Base-by-base conservation (phyloP, 64 coral and sea anemone genomes). In the Pocillopora verrucosa region DNA sequence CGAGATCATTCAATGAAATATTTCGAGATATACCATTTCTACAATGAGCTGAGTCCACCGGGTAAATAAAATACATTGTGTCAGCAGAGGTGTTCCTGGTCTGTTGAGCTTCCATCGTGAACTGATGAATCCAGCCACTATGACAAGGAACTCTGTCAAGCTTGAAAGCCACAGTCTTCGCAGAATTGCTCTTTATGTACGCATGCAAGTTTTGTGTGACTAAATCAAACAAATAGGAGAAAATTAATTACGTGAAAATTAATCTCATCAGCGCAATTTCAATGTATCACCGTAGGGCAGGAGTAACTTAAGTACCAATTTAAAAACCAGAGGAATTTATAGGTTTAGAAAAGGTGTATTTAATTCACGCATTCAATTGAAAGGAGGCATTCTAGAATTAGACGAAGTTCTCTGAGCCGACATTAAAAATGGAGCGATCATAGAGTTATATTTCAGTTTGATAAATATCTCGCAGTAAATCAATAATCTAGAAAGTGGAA, bases 51-150 rank as follows among this genome's bases (percentile, higher is more conserved):
- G 65, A 73, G 58, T 65, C 73, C 74, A 34, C 35, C 14, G 89
- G 81, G 30, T 92, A 92, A 22, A 69, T 37, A 58, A 92, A 92
- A 61, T 92, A 92, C 35, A 92, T 34, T 34, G 61, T 74, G 58
- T 92, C 90, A 30, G 25, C n/a, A 3, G 79, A 72, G 19, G 30
- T 77, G 24, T 38, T 79, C 16, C 56, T 78, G 1, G 83, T 87
- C 79, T 92, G 90, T 2, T 73, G 56, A 38, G 83, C 83, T 51
- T 68, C 60, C 34, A 92, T 25, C 7, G 90, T 77, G 58, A 92
- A 92, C 26, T 92, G 82, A 73, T 92, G 67, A 58, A 87, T 67
- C 90, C 90, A 92, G 15, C 56, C 79, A 83, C 74, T 77, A 58
- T 86, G 62, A 78, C 60, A 58, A 25, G 80, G 89, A 34, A 76